phyloP scores from a whole-genome alignment of 2,888 invertebrate species.

The Steromphala cineraria region DNA sequence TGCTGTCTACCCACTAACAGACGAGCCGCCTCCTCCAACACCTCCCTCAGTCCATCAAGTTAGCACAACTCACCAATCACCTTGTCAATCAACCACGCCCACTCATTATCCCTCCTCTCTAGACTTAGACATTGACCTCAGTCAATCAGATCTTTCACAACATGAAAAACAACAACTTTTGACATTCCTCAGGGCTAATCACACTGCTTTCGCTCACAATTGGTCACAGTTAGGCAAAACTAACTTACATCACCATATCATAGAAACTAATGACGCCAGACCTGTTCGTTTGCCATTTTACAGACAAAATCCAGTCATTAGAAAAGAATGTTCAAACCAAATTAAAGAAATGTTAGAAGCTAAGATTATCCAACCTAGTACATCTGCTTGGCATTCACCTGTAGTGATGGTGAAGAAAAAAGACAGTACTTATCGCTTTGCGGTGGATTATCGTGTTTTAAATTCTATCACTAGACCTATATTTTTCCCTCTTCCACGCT shows the following conservation, averaged over 20 bases:
- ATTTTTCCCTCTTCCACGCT: conserved; percentile 21
- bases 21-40: background rate
- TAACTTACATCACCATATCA: background rate
- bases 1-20: background rate
- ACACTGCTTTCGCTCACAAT: conserved; percentile 12
- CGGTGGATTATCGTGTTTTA: conserved; percentile 28
- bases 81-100: background rate
- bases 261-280: background rate
- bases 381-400: conserved; percentile 13
- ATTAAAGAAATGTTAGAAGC: background rate
- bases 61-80: too few relatives aligned
- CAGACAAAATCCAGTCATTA: background rate
- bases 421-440: conserved; percentile 23
- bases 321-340: conserved; percentile 12
- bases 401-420: conserved; percentile 25
- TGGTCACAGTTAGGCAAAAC: conserved; percentile 3
- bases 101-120: background rate
- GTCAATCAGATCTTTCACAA: background rate
- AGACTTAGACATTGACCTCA: conserved; percentile 1
- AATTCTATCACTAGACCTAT: conserved; percentile 21
- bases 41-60: background rate
- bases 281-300: background rate
- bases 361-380: background rate
- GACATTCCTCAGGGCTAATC: background rate
- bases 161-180: background rate